Evolutionary conservation across 2,113 vertebrate species (phyloP).

Genomic region (Melanocharis versteri): DNA sequence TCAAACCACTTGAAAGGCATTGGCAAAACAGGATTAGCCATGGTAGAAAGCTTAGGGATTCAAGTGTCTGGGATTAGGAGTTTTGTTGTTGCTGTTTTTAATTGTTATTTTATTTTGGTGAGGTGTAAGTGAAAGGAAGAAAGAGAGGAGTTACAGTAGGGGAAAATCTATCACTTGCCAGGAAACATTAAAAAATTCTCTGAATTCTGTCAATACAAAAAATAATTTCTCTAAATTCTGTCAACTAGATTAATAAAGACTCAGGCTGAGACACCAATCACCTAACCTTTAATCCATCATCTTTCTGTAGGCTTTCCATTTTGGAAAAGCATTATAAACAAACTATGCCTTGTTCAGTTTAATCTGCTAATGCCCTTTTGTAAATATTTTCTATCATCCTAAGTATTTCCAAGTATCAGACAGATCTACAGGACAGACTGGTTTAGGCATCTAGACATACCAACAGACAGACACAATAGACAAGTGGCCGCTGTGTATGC

Average conservation of each 20-base stretch:
- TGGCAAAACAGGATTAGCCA: conserved; percentile 48
- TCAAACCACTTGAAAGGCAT: not conserved
- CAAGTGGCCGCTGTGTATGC: not conserved
- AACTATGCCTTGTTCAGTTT: not conserved
- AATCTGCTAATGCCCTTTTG: not conserved
- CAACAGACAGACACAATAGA: not conserved
- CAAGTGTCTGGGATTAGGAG: not conserved
- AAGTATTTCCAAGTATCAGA: not conserved
- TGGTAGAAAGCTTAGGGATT: conserved; percentile 57
- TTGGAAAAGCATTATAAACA: not conserved
- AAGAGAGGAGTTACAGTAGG: not conserved
- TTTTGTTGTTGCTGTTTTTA: not conserved
- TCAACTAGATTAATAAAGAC: not conserved
- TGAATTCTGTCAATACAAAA: not conserved
- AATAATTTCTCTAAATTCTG: not conserved
- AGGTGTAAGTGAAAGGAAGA: not conserved
- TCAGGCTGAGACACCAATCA: conserved; percentile 10
- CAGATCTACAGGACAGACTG: not conserved
- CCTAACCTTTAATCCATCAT: conserved; percentile 41
- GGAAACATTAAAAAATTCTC: not conserved
- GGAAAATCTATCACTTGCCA: not conserved
- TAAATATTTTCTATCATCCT: not conserved
- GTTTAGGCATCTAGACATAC: not conserved
- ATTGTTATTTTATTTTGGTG: not conserved
- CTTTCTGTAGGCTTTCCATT: conserved; percentile 1